Conservation (phyloP, 2,888 invertebrate species). For the Craniophora ligustri region DNA sequence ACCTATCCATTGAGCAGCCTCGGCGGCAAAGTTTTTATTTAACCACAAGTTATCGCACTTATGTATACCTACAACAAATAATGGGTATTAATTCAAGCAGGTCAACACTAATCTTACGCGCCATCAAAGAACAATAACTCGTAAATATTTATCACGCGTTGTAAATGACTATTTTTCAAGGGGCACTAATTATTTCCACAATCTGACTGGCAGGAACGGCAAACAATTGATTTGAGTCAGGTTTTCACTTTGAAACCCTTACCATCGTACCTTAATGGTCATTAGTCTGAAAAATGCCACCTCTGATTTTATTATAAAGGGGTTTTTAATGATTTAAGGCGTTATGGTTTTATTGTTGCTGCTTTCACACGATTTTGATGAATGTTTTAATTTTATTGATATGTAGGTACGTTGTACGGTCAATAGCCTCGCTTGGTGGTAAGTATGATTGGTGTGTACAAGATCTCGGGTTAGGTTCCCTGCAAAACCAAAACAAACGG, state of each 20-base stretch:
- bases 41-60: too few relatives aligned
- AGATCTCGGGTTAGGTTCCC: too few relatives aligned
- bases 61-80: too few relatives aligned
- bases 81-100: constrained; percentile 11
- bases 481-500: too few relatives aligned
- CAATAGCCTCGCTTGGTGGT: too few relatives aligned
- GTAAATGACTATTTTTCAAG: constrained; percentile 85
- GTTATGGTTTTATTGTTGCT: constrained; percentile 23
- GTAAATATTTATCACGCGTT: constrained; percentile 87
- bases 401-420: constrained; percentile 8
- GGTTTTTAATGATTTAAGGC: constrained; percentile 40
- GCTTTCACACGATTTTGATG: constrained; percentile 47
- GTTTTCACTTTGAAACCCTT: constrained; percentile 64
- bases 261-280: constrained; percentile 64
- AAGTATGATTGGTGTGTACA: too few relatives aligned
- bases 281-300: constrained; percentile 63
- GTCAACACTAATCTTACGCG: constrained; percentile 67
- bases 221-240: constrained; percentile 79
- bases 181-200: constrained; percentile 86
- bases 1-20: too few relatives aligned
- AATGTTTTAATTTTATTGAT: constrained; percentile 29
- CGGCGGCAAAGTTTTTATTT: too few relatives aligned
- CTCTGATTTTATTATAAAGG: constrained; percentile 53
- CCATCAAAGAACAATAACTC: constrained; percentile 83
- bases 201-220: constrained; percentile 69